Evolutionary conservation across 2,113 vertebrate genomes (phyloP).

Genomic region (Capreolus pygargus): DNA sequence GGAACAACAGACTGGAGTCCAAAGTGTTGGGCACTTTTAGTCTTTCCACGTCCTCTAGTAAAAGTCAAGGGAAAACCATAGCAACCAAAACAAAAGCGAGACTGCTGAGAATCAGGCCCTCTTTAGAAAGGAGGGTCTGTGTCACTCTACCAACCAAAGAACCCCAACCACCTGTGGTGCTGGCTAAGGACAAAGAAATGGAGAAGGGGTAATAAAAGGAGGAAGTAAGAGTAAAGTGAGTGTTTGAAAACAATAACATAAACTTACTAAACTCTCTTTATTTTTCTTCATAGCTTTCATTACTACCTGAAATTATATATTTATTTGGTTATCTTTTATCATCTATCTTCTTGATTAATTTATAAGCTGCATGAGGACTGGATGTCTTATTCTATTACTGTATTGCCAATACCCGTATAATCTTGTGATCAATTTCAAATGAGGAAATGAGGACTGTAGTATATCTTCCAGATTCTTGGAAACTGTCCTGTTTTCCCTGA

Average conservation of each 20-base stretch:
- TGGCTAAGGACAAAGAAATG: neutral
- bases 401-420: neutral
- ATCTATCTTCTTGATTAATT: slow-evolving; percentile 9
- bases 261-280: neutral
- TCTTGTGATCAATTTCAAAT: neutral
- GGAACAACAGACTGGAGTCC: neutral
- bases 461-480: neutral
- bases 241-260: neutral
- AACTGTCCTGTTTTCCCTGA: neutral
- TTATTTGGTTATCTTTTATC: neutral
- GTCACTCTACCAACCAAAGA: neutral
- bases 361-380: neutral
- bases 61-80: neutral
- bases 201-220: neutral
- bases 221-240: neutral
- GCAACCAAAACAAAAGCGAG: neutral
- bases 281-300: neutral
- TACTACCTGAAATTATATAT: neutral
- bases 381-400: neutral
- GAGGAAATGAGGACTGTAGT: neutral
- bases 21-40: neutral
- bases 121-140: neutral
- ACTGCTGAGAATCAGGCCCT: neutral
- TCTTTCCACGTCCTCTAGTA: neutral
- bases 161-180: neutral